phyloP scores from a whole-genome alignment of 2,113 vertebrate genomes.

The Ceuthmochares aereus region DNA sequence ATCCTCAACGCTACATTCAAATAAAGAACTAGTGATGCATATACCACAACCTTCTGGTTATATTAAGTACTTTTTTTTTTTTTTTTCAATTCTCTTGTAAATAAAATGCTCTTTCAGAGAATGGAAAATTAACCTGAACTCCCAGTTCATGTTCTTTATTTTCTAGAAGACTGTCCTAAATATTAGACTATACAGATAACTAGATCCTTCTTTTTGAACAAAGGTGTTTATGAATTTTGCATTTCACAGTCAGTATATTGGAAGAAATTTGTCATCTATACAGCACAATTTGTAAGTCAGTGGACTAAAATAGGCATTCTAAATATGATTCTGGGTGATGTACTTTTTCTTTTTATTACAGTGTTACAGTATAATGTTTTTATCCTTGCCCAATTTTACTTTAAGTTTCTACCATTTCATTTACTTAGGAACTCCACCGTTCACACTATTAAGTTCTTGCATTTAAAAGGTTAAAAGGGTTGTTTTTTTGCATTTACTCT shows the following conservation, averaged over 20 bases:
- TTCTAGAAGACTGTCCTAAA: not conserved
- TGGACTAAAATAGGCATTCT: not conserved
- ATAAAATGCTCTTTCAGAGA: not conserved
- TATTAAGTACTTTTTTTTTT: not conserved
- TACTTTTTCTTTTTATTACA: not conserved
- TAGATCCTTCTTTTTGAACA: not conserved
- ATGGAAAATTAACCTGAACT: not conserved
- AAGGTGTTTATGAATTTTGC: not conserved
- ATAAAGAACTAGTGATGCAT: not conserved
- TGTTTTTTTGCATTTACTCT: not conserved
- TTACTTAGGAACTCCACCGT: not conserved
- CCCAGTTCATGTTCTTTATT: not conserved
- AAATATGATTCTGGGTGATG: not conserved
- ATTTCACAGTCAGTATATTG: not conserved
- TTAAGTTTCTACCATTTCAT: not conserved
- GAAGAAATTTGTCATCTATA: not conserved
- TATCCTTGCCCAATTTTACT: not conserved
- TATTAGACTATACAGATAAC: not conserved
- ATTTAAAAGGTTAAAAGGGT: not conserved
- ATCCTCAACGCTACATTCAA: not conserved
- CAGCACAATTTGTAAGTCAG: not conserved
- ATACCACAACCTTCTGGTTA: not conserved
- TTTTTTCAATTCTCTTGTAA: not conserved
- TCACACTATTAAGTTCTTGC: not conserved
- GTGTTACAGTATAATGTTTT: not conserved